Percentiles rank a stretch among this genome's conserved stretches.
Evolutionary conservation across 1,140 invertebrate genomes (phyloP).

Genomic region (Limonius californicus): DNA sequence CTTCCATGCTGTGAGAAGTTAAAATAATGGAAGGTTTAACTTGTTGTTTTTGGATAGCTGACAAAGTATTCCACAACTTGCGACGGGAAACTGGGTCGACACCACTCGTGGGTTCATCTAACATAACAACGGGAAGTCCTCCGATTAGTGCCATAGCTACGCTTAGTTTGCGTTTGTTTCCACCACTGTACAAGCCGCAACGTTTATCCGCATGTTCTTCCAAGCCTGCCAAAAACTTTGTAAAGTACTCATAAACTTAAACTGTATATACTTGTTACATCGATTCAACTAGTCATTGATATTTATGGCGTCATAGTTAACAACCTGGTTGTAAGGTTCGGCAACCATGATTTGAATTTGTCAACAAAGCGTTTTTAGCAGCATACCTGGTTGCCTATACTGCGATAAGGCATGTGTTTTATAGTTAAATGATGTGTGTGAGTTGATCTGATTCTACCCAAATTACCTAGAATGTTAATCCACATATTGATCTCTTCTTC

Average conservation of each 20-base stretch:
- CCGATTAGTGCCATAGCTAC: slow-evolving; percentile 87
- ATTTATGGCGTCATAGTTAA: no score
- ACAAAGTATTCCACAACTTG: slow-evolving; percentile 69
- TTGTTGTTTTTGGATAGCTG: slow-evolving; percentile 68
- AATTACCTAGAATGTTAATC: slow-evolving; percentile 57
- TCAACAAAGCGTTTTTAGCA: no score
- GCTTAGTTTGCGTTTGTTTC: slow-evolving; percentile 91
- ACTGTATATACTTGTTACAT: no score
- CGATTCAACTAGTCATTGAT: no score
- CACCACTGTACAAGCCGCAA: slow-evolving; percentile 68
- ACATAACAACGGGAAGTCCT: slow-evolving; percentile 78
- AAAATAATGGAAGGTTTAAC: slow-evolving; percentile 62
- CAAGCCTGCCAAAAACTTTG: no score
- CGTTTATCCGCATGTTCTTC: slow-evolving; percentile 47
- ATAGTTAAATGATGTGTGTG: no score
- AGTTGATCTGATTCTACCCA: slow-evolving; percentile 65
- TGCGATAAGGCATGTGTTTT: no score
- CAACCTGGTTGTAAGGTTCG: no score
- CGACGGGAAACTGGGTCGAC: slow-evolving; percentile 80
- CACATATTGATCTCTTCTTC: slow-evolving; percentile 53
- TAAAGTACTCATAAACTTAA: no score
- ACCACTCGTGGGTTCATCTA: slow-evolving; percentile 71
- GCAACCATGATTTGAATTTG: no score
- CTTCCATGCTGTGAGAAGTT: slow-evolving; percentile 72
- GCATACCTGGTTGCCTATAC: no score